phyloP scores from a whole-genome alignment of 2,113 vertebrate species.

The Anarhynchus alexandrinus region DNA sequence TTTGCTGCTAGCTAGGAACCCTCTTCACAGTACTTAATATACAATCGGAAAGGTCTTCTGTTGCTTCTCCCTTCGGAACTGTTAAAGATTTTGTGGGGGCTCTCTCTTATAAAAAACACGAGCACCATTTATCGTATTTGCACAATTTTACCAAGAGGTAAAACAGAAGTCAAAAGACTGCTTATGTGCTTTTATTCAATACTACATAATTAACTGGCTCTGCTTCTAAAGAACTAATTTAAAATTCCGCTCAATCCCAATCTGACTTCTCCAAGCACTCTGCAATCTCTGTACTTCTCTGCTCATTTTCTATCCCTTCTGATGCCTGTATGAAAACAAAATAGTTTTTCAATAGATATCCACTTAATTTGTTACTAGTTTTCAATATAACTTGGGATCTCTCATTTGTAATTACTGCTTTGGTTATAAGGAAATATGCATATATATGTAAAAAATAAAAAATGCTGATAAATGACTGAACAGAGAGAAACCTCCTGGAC shows the following conservation, averaged over 20 bases:
- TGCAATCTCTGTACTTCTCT: neutral
- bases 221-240: neutral
- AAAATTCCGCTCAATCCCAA: neutral
- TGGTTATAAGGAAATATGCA: neutral
- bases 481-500: neutral
- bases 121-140: neutral
- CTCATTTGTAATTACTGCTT: neutral
- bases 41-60: neutral
- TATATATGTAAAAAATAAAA: neutral
- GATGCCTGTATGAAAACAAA: neutral
- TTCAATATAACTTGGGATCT: neutral
- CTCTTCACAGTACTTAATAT: neutral
- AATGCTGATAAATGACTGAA: neutral
- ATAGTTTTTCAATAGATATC: neutral
- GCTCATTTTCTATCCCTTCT: neutral
- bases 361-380: neutral
- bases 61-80: neutral
- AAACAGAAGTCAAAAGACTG: neutral
- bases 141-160: neutral
- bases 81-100: neutral
- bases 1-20: neutral
- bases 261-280: neutral
- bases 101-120: neutral
- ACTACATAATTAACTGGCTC: neutral
- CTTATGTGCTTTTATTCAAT: neutral